These are phyloP conservation scores for Monochamus saltuarius DNA, from an alignment of 1,140 invertebrate species.

Conservation along the genomic window DNA sequence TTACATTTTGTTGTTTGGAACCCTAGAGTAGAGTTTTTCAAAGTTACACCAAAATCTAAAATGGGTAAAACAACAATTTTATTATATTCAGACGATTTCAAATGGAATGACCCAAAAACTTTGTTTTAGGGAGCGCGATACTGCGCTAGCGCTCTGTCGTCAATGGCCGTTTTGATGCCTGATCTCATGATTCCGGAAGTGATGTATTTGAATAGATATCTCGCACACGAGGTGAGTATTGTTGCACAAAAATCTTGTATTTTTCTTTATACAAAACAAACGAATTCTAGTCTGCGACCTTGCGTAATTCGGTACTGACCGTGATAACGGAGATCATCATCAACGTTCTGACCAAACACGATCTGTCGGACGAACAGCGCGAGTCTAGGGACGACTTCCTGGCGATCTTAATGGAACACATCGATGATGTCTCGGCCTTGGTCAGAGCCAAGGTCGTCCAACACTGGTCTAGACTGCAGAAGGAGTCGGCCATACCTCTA, in stretches of 20 bases:
- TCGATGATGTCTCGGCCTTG: conserved; percentile 68
- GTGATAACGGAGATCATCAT: conserved; percentile 66
- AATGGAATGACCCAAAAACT: too few relatives aligned
- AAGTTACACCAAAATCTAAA: too few relatives aligned
- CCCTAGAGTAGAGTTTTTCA: too few relatives aligned
- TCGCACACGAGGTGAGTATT: conserved; percentile 37
- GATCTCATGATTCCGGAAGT: conserved; percentile 59
- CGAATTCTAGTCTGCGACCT: conserved; percentile 59
- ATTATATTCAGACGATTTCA: too few relatives aligned
- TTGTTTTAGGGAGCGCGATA: conserved; percentile 55
- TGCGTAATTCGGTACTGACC: conserved; percentile 69
- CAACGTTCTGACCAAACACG: conserved; percentile 59
- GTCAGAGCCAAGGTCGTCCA: conserved; percentile 67
- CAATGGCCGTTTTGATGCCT: conserved; percentile 62
- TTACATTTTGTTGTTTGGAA: not conserved
- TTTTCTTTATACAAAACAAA: not conserved
- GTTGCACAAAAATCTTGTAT: not conserved
- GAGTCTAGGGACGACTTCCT: conserved; percentile 60
- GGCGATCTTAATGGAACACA: conserved; percentile 64
- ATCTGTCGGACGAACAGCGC: conserved; percentile 58
- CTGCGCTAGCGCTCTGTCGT: conserved; percentile 64
- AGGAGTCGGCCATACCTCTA: conserved; percentile 63
- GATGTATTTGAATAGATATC: conserved; percentile 41
- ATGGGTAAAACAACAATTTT: too few relatives aligned
- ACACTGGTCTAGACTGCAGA: conserved; percentile 62